These are phyloP conservation scores for Orestias chungarensis DNA, from an alignment of 2,797 vertebrate species.

Conservation along the genomic window DNA sequence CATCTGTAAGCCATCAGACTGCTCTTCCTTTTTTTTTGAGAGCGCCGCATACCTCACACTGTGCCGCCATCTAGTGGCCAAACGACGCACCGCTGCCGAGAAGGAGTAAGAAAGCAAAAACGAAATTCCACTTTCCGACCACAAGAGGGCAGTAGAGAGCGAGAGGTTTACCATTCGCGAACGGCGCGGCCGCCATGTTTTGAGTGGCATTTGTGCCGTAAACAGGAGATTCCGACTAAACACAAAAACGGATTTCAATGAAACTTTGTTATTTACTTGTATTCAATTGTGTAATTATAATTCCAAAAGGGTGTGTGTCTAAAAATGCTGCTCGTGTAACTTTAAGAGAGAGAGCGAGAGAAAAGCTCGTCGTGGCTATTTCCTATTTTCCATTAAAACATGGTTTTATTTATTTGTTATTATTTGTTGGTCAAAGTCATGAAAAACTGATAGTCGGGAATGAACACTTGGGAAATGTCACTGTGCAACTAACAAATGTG, in stretches of 20 bases:
- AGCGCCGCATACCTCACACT: no score
- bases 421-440: neutral
- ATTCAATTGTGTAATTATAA: no score
- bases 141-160: constrained; percentile 24
- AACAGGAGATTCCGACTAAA: neutral
- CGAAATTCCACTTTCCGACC: constrained; percentile 23
- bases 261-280: no score
- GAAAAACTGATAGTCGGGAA: neutral
- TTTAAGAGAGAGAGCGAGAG: no score
- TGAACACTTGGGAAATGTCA: neutral
- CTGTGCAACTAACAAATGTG: neutral
- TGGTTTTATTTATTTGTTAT: neutral
- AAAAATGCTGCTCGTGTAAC: no score
- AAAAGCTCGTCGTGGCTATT: neutral
- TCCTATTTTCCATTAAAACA: neutral
- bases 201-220: neutral
- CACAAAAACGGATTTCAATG: no score
- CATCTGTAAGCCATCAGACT: constrained; percentile 46
- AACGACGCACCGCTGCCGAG: neutral
- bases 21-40: no score
- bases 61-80: constrained; percentile 53
- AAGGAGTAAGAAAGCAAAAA: no score
- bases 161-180: no score
- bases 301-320: no score
- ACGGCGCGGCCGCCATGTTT: neutral